These are phyloP conservation scores for Habropoda laboriosa DNA, from an alignment of 1,140 invertebrate species.

Conservation along the genomic window DNA sequence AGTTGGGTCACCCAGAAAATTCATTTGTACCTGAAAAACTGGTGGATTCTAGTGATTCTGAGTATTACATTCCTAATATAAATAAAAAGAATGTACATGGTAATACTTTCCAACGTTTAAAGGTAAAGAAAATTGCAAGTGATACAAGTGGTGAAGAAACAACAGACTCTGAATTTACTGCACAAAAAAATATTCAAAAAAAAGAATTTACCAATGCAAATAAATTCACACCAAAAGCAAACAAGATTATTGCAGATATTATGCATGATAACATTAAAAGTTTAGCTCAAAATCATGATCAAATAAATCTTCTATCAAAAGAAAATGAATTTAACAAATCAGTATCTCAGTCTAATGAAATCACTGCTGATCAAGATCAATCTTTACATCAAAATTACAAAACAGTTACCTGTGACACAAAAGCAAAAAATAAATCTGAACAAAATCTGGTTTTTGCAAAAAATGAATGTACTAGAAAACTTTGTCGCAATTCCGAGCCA, in stretches of 20 bases:
- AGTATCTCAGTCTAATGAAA: neutral
- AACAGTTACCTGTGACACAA: neutral
- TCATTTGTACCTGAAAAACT: constrained; percentile 1
- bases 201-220: constrained; percentile 1
- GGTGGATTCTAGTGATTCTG: constrained; percentile 23
- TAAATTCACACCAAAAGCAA: neutral
- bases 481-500: constrained; percentile 46
- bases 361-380: neutral
- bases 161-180: constrained; percentile 39
- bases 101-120: neutral
- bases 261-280: neutral
- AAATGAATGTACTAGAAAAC: constrained; percentile 31
- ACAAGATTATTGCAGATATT: neutral
- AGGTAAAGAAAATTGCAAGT: neutral
- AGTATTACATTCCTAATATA: constrained; percentile 24
- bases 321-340: neutral
- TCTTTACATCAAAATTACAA: neutral
- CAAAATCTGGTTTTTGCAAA: constrained; percentile 47
- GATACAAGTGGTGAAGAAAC: constrained; percentile 30
- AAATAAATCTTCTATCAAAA: constrained; percentile 2
- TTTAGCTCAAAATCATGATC: neutral
- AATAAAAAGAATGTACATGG: constrained; percentile 10
- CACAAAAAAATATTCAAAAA: neutral
- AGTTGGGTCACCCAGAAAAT: neutral
- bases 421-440: constrained; percentile 60